phyloP scores from a whole-genome alignment of 1,140 invertebrate species.

The Leucophenga varia region DNA sequence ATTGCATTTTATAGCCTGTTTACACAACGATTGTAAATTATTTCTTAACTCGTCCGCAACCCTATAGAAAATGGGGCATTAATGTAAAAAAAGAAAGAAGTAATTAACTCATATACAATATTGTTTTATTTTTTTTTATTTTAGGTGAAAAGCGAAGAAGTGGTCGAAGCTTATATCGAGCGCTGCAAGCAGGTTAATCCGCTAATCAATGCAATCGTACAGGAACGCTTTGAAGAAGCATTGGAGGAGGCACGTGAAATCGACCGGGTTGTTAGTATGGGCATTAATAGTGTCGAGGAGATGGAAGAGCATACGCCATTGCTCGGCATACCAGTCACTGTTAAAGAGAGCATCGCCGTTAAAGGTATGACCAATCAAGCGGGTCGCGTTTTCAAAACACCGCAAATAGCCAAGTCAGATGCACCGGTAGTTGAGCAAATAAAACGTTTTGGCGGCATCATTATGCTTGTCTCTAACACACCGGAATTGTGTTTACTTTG shows the following conservation, averaged over 20 bases:
- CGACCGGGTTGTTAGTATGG: conserved; percentile 57
- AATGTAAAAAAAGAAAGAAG: no score
- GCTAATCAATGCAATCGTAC: conserved; percentile 69
- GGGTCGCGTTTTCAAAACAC: conserved; percentile 58
- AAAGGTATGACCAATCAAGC: conserved; percentile 64
- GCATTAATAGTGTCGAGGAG: conserved; percentile 55
- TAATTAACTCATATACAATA: no score
- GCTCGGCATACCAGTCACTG: conserved; percentile 68
- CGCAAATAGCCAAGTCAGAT: conserved; percentile 67
- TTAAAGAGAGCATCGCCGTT: conserved; percentile 69
- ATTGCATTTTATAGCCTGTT: no score
- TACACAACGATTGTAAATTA: no score
- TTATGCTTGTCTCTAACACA: conserved; percentile 82
- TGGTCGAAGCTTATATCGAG: conserved; percentile 65
- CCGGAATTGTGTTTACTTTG: conserved; percentile 90
- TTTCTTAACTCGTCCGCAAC: no score
- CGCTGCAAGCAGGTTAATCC: conserved; percentile 69
- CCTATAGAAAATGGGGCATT: no score
- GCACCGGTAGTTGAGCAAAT: conserved; percentile 70
- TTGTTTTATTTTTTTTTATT: conserved; percentile 15
- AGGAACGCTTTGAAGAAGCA: conserved; percentile 66
- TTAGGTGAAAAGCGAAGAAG: conserved; percentile 62
- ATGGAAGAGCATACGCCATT: conserved; percentile 62
- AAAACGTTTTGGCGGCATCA: conserved; percentile 80
- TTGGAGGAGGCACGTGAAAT: conserved; percentile 62